Base-by-base conservation (phyloP, 2,888 invertebrate species). In the Clitarchus hookeri region DNA sequence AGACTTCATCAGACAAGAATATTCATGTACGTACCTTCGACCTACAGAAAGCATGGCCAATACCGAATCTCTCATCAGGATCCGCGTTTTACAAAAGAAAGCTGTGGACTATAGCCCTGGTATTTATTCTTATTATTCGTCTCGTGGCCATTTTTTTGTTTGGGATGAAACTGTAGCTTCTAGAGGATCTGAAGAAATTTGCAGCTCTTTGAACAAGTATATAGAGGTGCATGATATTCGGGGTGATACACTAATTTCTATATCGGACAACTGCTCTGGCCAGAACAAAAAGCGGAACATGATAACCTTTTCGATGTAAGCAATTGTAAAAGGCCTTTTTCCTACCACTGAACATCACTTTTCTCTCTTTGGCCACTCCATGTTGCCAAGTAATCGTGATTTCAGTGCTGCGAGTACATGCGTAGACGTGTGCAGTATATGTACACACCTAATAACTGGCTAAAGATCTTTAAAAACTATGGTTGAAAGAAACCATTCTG, bases 331-430 rank as follows among this genome's bases (percentile, higher is more conserved):
- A 65, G 65, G 65, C 65, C 65, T 6, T 65, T 65, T 65, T 65
- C 65, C 1, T 65, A 23, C n/a, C 65, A n/a, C 16, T 65, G 23
- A 65, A 23, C 12, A 65, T 65, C 65, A 65, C 65, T 65, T 65
- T 65, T 23, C 65, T 65, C 23, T 65, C 65, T 65, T 0, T 8
- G 65, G 8, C 6, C 65, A 65, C 23, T 65, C 65, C 11, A 65
- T 65, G 65, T 65, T 65, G 65, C 65, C 65, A 65, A 65, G 65
- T 65, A 23, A 65, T 65, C 65, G 65, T 65, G 65, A 65, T 65
- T 65, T 6, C n/a, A 65, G 65, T 65, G 65, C 16, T n/a, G 65
- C 16, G 65, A 65, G 65, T 65, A 65, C 16, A 19, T 65, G 8
- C 65, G 65, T 65, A 6, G 65, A 23, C 65, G 16, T 65, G 65